Evolutionary conservation across 2,888 invertebrate species (phyloP).

Genomic region (Pristionchus mayeri): DNA sequence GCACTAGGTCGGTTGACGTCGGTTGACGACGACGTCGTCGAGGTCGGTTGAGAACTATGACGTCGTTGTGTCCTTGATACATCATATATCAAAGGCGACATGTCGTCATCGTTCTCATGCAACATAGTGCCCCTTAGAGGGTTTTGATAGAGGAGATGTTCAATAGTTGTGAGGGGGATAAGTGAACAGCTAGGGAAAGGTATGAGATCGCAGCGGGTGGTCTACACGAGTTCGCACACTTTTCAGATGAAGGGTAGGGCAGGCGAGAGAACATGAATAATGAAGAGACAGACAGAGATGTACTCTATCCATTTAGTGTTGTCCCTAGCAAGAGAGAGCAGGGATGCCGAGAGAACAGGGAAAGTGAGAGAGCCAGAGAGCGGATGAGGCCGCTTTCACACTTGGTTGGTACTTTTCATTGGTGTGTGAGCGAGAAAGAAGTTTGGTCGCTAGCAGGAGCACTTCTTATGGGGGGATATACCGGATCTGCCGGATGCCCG

Average conservation of each 20-base stretch:
- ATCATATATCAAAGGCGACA: not conserved
- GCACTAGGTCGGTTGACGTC: too few species aligned
- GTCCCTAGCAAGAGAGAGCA: not conserved
- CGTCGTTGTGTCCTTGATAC: not conserved
- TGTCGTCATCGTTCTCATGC: not conserved
- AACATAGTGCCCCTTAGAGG: not conserved
- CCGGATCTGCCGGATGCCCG: not conserved
- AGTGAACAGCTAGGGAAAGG: not conserved
- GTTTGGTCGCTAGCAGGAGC: not conserved
- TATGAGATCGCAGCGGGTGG: slow-evolving; percentile 25
- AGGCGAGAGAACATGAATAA: not conserved
- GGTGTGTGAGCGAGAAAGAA: not conserved
- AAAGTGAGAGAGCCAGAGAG: not conserved
- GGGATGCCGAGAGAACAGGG: not conserved
- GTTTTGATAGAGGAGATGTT: not conserved
- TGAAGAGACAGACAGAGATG: not conserved
- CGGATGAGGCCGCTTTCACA: slow-evolving; percentile 18
- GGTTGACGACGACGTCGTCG: too few species aligned
- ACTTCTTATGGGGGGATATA: not conserved
- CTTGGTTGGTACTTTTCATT: slow-evolving; percentile 11
- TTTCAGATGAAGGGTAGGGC: not conserved
- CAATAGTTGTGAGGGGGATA: not conserved
- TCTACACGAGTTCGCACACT: not conserved
- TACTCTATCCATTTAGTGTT: not conserved
- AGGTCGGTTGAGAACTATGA: too few species aligned